Conservation (phyloP, 2,797 vertebrate genomes). For the Betta splendens region DNA sequence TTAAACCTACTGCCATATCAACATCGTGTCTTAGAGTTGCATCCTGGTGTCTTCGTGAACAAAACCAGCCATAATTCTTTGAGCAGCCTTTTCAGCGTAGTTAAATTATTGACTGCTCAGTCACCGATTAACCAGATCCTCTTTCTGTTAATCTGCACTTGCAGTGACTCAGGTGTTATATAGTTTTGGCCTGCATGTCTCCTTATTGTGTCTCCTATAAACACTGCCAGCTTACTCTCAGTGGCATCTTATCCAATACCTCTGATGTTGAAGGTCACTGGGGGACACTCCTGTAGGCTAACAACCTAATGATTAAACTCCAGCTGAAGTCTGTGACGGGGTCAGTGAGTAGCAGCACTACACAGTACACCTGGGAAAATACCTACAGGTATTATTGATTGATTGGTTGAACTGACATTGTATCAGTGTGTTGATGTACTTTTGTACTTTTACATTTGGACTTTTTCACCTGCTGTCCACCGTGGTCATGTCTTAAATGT, state of each 20-base stretch:
- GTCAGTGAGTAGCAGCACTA: background rate
- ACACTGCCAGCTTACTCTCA: conserved; percentile 31
- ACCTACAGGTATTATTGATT: background rate
- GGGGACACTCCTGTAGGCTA: conserved; percentile 11
- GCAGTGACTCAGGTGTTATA: conserved; percentile 20
- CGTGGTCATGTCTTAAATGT: background rate
- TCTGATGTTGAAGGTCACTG: conserved; percentile 23
- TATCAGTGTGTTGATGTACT: background rate
- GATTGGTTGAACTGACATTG: too few species aligned
- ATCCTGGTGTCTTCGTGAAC: background rate
- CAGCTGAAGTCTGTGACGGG: background rate
- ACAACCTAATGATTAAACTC: conserved; percentile 22
- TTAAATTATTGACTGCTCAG: background rate
- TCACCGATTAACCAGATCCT: conserved; percentile 28
- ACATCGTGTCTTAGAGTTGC: background rate
- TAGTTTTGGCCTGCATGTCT: conserved; percentile 42
- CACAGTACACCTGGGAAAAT: background rate
- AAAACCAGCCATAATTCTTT: conserved; percentile 6
- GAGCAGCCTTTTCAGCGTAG: background rate
- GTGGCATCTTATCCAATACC: conserved; percentile 18
- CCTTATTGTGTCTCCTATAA: conserved; percentile 53
- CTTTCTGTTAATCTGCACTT: conserved; percentile 3
- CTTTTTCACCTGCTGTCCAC: background rate
- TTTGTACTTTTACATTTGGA: background rate
- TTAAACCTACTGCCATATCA: background rate